Evolutionary conservation across 2,888 invertebrate genomes (phyloP), one percentile per base, ranked within the genome.

Genomic region (Lasioglossum villosulum): DNA sequence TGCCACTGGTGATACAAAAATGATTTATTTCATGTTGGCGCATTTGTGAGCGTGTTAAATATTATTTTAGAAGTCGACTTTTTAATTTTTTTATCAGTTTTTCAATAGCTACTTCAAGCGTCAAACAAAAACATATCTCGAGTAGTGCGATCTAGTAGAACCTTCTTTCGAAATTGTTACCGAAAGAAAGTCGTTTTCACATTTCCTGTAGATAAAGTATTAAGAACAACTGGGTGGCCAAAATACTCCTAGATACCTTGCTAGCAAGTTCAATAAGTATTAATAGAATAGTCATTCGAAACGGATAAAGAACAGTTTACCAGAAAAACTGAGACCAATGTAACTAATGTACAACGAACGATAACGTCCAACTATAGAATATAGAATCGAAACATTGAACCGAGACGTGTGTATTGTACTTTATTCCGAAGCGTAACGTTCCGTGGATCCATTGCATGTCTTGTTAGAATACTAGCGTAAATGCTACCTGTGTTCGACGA

Each of bases 221-320:
- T 63, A 19, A 30, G 5, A 14, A 16, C 16, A 16, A 16, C 6
- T 6, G 66, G 23, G 19, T 10, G 0, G 23, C 3, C 23, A 34
- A 30, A 63, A 68, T 68, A 68, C 23, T 68, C 66, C 10, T 23
- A 34, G 16, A 68, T 37, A 68, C 37, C 66, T 68, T 30, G 37
- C 37, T n/a, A 39, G 14, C 12, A 19, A 1, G 14, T 70, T 70
- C 37, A 1, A 39, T 27, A 83, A 52, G 78, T 66, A 78, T 71
- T 37, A 71, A 2, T 73, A 68, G 39, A 34, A 75, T 66, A 66
- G 19, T 4, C 1, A 12, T n/a, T 39, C 12, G 68, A 34, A 27
- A 30, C 14, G 23, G 19, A 74, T 37, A n/a, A 12, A 30, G 37
- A 74, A 74, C n/a, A 16, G 5, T 34, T 74, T 37, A 30, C 12